Evolutionary conservation across 2,113 vertebrate species (phyloP), one percentile per base, ranked within the genome.

Genomic region (Pagrus major): DNA sequence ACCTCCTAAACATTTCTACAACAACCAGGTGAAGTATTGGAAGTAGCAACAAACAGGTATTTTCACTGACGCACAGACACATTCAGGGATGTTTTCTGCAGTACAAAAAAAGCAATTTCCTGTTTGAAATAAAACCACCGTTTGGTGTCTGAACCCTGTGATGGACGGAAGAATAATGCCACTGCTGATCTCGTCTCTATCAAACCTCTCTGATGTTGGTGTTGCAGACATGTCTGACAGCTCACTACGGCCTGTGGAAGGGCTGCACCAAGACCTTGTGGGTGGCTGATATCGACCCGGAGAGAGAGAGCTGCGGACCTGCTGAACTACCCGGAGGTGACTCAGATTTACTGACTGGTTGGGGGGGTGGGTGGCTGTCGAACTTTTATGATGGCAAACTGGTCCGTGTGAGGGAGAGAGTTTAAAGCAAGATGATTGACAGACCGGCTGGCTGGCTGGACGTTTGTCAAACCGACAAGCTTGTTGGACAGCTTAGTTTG

Each of bases 161-260:
- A 60, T 8, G 12, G 16, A 78, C 41, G 61, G 35, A 35, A 25
- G 49, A 67, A 23, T 1, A 47, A 42, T 20, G 21, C 59, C 9
- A 14, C 33, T 29, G 16, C 49, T 39, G 18, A 54, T 35, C 8
- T 49, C 15, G 9, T 54, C 25, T 18, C 58, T 0, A 6, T 21
- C n/a, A 46, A 27, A 10, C 6, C 55, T 37, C 42, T 56, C 1
- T 42, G 59, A 37, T 46, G 4, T 55, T 42, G 4, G 0, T 72
- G 41, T 41, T 68, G 15, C 84, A 95, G 80, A 95, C 96, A 0
- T 97, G 97, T 31, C 89, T 95, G 5, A 93, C 94, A 0, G 95
- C 95, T 41, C 94, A 97, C 88, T 95, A 95, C 10, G 96, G 97
- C 15, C 93, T 97, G 51, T 97, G 96, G 96, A 97, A 97, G 81